Evolutionary conservation across 2,113 vertebrate genomes (phyloP), one percentile per base, ranked within the genome.

Genomic region (Alethe castanea): DNA sequence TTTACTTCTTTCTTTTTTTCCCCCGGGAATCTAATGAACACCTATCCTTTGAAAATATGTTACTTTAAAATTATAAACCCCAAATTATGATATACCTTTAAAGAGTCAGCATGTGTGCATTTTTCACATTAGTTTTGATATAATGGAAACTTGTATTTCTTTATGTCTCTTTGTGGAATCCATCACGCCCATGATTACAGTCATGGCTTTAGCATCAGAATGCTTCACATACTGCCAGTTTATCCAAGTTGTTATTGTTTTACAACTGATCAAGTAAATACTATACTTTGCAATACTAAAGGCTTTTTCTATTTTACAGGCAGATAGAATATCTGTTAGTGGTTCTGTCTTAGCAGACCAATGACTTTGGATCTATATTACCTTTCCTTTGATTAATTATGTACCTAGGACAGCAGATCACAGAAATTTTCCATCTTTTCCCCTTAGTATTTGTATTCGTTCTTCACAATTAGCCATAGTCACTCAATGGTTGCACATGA

Each of bases 301-400:
- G 22, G 71, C 26, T 94, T 11, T 78, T 17, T 94, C 62, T 94
- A 64, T 80, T 72, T 94, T 90, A 86, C 3, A 18, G 77, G 48
- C n/a, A 85, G 38, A 80, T 57, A 61, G 38, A 85, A 82, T 72
- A 91, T 92, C 47, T 90, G 31, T 89, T 93, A 93, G 81, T 94
- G 86, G 79, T 65, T 95, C 76, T 81, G 17, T 96, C 65, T 87
- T 81, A 89, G 22, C 73, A 66, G 78, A 71, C 66, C 94, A 88
- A 76, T 70, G 84, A 26, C 61, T 96, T 92, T 87, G 61, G 59
- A 96, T 94, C 91, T 94, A 65, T 95, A 91, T 95, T 73, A 94
- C 52, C 61, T 92, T 56, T 70, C 42, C 62, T 50, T 97, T 95
- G 73, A 96, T 96, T 97, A 90, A 92, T 96, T 88, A 78, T 35